Percentiles rank a stretch among this genome's conserved stretches.
These are phyloP conservation scores for Microtus ochrogaster DNA, from an alignment of 2,113 vertebrate species.

Conservation along the genomic window DNA sequence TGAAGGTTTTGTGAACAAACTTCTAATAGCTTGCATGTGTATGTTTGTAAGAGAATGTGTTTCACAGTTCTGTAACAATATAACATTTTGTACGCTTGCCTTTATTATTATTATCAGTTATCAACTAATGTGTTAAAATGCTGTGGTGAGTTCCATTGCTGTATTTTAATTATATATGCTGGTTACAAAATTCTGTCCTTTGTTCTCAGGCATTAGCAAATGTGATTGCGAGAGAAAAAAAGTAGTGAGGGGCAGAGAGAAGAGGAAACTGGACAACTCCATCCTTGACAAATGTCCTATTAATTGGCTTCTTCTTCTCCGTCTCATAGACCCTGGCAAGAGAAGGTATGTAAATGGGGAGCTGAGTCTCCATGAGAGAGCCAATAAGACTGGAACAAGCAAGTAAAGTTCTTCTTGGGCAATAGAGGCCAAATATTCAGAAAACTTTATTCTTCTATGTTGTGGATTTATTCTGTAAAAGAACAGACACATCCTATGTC, in stretches of 20 bases:
- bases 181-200: not conserved
- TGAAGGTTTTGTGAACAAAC: not conserved
- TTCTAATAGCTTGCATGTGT: not conserved
- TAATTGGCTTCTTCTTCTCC: not conserved
- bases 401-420: not conserved
- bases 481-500: not conserved
- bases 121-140: not conserved
- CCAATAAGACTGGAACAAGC: accelerated
- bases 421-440: accelerated
- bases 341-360: accelerated
- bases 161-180: not conserved
- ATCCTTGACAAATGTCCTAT: not conserved
- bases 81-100: not conserved
- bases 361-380: accelerated
- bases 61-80: not conserved
- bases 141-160: not conserved
- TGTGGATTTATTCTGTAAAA: not conserved
- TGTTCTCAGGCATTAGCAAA: not conserved
- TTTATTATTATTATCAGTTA: not conserved
- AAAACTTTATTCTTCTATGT: not conserved
- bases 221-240: not conserved
- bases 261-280: not conserved
- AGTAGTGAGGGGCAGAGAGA: not conserved
- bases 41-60: not conserved
- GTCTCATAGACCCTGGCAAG: accelerated